phyloP scores from a whole-genome alignment of 2,888 invertebrate genomes.

The Anodontia alba region DNA sequence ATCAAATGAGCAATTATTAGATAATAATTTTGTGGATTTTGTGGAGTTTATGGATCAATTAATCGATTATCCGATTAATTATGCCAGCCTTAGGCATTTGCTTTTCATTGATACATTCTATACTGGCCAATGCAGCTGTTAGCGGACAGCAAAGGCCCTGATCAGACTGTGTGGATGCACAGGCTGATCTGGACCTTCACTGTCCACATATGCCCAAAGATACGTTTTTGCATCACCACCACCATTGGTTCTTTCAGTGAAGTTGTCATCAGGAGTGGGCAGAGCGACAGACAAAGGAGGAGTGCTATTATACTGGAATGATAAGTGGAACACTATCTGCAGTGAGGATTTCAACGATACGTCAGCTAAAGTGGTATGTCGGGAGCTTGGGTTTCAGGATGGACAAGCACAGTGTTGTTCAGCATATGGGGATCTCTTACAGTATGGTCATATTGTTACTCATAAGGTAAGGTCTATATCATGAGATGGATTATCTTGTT shows the following conservation, averaged over 20 bases:
- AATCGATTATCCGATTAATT: no score
- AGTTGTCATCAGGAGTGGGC: conserved; percentile 61
- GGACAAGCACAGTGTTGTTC: conserved; percentile 63
- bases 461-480: conserved; percentile 38
- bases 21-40: no score
- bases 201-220: no score
- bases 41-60: no score
- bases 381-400: conserved; percentile 87
- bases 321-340: conserved; percentile 82
- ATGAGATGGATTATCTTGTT: conserved; percentile 57
- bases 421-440: conserved; percentile 39
- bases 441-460: conserved; percentile 34
- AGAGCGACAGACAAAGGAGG: conserved; percentile 66
- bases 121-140: no score
- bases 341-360: conserved; percentile 53
- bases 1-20: no score
- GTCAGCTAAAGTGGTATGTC: conserved; percentile 57
- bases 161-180: no score
- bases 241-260: conserved; percentile 60
- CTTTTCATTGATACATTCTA: no score
- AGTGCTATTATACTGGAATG: conserved; percentile 76
- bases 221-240: no score
- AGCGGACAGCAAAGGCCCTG: no score
- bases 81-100: no score
- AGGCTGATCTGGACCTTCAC: no score